A percentile compares a stretch with the other conserved stretches of the same genome.
Conservation (phyloP, 2,797 vertebrate species). For the Gambelia wislizenii region DNA sequence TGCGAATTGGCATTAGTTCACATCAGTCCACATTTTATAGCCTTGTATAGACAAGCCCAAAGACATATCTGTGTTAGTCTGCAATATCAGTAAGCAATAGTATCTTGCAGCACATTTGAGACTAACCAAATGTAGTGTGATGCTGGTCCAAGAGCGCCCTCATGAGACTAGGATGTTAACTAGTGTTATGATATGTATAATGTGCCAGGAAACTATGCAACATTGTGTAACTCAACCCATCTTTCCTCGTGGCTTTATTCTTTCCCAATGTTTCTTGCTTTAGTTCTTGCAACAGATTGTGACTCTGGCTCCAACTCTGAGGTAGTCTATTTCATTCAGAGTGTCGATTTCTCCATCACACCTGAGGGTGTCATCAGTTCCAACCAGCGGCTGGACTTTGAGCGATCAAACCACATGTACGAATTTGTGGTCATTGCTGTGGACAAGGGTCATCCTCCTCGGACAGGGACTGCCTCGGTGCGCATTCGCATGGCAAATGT, state of each 20-base stretch:
- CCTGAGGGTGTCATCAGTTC: conserved; percentile 84
- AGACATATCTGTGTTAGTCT: too few species aligned
- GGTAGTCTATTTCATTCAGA: conserved; percentile 86
- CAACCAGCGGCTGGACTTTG: conserved; percentile 85
- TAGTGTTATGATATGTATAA: too few species aligned
- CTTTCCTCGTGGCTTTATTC: neutral
- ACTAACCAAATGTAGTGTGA: too few species aligned
- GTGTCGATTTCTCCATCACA: conserved; percentile 86
- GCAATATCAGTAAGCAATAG: too few species aligned
- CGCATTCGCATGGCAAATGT: conserved; percentile 86
- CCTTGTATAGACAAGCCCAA: too few species aligned
- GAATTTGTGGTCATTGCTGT: conserved; percentile 90
- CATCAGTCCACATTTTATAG: too few species aligned
- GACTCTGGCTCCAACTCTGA: conserved; percentile 89
- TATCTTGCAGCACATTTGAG: too few species aligned
- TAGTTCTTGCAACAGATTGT: conserved; percentile 88
- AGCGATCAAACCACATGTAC: conserved; percentile 88
- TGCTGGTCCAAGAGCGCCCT: too few species aligned
- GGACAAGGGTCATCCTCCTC: conserved; percentile 85
- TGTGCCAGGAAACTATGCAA: too few species aligned
- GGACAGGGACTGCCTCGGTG: conserved; percentile 88
- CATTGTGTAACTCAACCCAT: neutral
- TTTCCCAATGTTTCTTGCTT: neutral
- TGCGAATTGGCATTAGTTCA: too few species aligned
- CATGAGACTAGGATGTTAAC: too few species aligned